These are phyloP conservation scores for Nematolebias whitei DNA, from an alignment of 2,113 vertebrate species.

Conservation along the genomic window DNA sequence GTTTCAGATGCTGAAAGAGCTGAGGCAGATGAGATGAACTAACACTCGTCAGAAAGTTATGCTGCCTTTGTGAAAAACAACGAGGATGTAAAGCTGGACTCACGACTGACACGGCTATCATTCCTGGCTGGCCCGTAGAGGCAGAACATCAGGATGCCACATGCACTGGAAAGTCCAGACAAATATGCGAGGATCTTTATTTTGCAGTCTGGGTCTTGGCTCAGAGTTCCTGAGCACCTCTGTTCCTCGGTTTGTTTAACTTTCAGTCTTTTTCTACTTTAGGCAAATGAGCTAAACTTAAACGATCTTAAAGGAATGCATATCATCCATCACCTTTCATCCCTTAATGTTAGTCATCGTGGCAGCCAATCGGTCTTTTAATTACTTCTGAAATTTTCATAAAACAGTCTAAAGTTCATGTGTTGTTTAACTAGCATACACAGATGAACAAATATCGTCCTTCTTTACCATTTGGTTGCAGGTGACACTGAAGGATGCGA, in stretches of 20 bases:
- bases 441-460: too few species aligned
- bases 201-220: slow-evolving; percentile 25
- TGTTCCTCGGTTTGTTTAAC: not conserved
- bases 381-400: too few species aligned
- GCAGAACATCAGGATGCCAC: slow-evolving; percentile 59
- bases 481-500: too few species aligned
- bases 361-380: too few species aligned
- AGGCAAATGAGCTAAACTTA: not conserved
- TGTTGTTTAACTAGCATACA: too few species aligned
- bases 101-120: slow-evolving; percentile 10
- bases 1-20: not conserved
- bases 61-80: not conserved
- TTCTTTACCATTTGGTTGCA: too few species aligned
- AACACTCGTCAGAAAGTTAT: too few species aligned
- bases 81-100: not conserved
- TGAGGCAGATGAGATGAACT: not conserved
- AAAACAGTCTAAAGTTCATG: too few species aligned
- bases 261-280: slow-evolving; percentile 7
- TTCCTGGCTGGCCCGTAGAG: slow-evolving; percentile 24
- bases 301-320: too few species aligned
- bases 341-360: too few species aligned
- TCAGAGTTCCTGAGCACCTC: not conserved
- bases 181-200: slow-evolving; percentile 54
- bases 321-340: too few species aligned
- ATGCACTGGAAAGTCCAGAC: slow-evolving; percentile 47